Evolutionary conservation across 35 echinoderm and acorn worm genomes (phyloP), one percentile per base, ranked within the genome.

Genomic region (Ophioderma brevispina): DNA sequence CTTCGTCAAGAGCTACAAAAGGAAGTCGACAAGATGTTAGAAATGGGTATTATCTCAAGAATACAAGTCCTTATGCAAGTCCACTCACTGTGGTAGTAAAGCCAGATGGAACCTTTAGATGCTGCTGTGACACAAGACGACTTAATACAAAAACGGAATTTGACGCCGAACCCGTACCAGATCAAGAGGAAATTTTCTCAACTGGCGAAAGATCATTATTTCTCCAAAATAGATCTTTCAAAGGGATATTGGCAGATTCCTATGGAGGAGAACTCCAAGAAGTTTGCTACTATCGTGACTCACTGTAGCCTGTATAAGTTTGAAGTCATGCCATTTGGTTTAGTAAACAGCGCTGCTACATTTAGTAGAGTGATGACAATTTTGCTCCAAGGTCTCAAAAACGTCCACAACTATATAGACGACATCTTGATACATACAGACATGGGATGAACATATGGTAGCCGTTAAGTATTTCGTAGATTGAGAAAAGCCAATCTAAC

Each of bases 211-310:
- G 42, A 55, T 14, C 38, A 35, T 17, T 82, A 50, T 78, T 93
- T 93, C 80, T 81, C 87, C 32, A 93, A 84, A 84, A 49, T 93
- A 39, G 85, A 93, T 78, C 40, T 93, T 21, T 37, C 86, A 0
- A 93, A 93, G 50, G 92, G 92, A 43, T 89, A 88, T 39, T 91
- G 90, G 90, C 90, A 91, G 35, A 78, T 86, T 36, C 88, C 88
- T 23, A 40, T 90, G 81, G 28, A 17, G 77, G 56, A 91, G 18
- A 33, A 64, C 0, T 52, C 36, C 8, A 63, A 89, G n/a, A 37
- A 30, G 35, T n/a, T 36, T 36, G 50, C 50, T 18, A 32, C 59
- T 23, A 36, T 42, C 36, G 13, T 55, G 25, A 87, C 40, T 8
- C 82, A 31, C 19, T 15, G 37, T 35, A 11, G 79, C 18, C 37